These are phyloP conservation scores for Agonopterix arenella DNA, from an alignment of 2,888 invertebrate genomes.

Conservation along the genomic window DNA sequence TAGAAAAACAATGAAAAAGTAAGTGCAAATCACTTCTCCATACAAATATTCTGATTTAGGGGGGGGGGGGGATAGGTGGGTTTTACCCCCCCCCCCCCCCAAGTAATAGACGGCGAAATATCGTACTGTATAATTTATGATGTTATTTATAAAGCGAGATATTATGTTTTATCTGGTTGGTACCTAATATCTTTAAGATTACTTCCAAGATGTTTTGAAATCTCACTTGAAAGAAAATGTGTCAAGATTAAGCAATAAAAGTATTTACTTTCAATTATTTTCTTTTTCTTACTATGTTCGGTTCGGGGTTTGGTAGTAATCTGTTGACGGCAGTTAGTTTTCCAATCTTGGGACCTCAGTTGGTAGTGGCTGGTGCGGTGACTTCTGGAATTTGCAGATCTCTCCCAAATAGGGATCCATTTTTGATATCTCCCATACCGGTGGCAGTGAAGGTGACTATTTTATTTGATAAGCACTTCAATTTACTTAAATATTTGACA, in stretches of 20 bases:
- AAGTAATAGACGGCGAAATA: too few species aligned
- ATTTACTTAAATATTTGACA: too few species aligned
- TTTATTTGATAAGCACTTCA: too few species aligned
- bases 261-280: not conserved
- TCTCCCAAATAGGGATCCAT: slow-evolving; percentile 3
- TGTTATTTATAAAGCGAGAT: too few species aligned
- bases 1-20: too few species aligned
- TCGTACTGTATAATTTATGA: too few species aligned
- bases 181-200: not conserved
- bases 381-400: slow-evolving; percentile 22
- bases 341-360: slow-evolving; percentile 32
- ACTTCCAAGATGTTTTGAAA: not conserved
- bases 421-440: too few species aligned
- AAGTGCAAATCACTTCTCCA: too few species aligned
- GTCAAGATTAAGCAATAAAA: not conserved
- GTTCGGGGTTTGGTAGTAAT: slow-evolving; percentile 23
- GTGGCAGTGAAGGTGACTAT: too few species aligned
- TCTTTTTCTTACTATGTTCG: not conserved
- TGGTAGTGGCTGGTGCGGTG: slow-evolving; percentile 26
- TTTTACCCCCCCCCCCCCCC: too few species aligned
- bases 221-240: not conserved
- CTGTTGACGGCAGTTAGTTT: slow-evolving; percentile 25
- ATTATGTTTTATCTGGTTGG: not conserved
- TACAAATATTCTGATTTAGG: too few species aligned
- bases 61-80: too few species aligned